Percentiles rank a stretch among this genome's conserved stretches.
Evolutionary conservation across 2,888 invertebrate species (phyloP).

Genomic region (Andrena haemorrhoa): DNA sequence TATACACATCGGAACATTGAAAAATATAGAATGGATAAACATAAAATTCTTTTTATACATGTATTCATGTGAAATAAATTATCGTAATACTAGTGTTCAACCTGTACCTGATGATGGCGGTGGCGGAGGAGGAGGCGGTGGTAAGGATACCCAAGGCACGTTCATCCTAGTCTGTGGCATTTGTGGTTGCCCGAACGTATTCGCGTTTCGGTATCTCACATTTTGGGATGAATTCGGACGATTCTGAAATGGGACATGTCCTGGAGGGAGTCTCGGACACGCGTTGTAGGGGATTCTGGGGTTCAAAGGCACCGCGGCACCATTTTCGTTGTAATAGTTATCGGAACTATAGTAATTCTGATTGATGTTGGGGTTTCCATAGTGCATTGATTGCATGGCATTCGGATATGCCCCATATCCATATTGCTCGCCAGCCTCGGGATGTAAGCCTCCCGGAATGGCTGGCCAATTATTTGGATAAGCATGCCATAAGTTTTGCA

Average conservation of each 20-base stretch:
- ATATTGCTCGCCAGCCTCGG: constrained; percentile 15
- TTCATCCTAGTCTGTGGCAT: constrained; percentile 22
- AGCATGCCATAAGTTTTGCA: constrained; percentile 65
- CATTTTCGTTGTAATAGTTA: constrained; percentile 35
- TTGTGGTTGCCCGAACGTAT: constrained; percentile 57
- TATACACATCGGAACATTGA: not conserved
- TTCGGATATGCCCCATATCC: constrained; percentile 32
- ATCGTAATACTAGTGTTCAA: constrained; percentile 26
- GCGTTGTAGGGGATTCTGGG: constrained; percentile 35
- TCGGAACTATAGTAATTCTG: constrained; percentile 37
- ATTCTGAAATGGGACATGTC: constrained; percentile 7
- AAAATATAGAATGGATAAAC: constrained; percentile 18
- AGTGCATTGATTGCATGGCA: constrained; percentile 31
- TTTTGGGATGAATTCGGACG: constrained; percentile 16
- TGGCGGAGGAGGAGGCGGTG: constrained; percentile 68
- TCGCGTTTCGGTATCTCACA: constrained; percentile 31
- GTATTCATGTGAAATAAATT: not conserved
- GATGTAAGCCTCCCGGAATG: constrained; percentile 7
- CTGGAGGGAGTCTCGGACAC: constrained; percentile 26
- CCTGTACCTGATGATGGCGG: constrained; percentile 49
- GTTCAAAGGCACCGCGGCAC: constrained; percentile 13
- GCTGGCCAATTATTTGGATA: constrained; percentile 47
- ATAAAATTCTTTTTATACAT: constrained; percentile 25
- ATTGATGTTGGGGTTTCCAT: constrained; percentile 29
- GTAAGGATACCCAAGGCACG: constrained; percentile 64